These are phyloP conservation scores for Natrix natrix DNA, from an alignment of 2,797 vertebrate genomes.

Conservation along the genomic window DNA sequence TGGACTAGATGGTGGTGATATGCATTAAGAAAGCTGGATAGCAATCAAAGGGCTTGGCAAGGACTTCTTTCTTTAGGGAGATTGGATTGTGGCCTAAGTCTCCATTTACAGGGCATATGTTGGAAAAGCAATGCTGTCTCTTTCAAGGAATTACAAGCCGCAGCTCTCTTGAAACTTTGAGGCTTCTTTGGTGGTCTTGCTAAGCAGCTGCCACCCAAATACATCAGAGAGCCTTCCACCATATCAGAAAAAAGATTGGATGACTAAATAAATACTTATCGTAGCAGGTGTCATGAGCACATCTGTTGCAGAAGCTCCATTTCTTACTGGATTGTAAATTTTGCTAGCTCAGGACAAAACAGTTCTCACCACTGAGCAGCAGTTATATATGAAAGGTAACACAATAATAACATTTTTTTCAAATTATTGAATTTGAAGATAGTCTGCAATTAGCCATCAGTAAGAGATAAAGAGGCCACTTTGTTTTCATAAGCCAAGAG, in stretches of 20 bases:
- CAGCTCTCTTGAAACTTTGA: conserved; percentile 48
- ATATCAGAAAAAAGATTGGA: conserved; percentile 37
- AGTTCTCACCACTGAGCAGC: conserved; percentile 7
- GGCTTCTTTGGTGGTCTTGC: conserved; percentile 38
- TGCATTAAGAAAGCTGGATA: conserved; percentile 43
- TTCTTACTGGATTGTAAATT: conserved; percentile 34
- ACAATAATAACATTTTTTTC: not conserved
- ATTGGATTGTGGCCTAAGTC: not conserved
- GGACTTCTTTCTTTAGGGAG: not conserved
- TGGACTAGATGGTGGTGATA: conserved; percentile 30
- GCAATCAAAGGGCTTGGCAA: conserved; percentile 26
- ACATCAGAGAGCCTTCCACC: conserved; percentile 44
- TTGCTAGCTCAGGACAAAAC: conserved; percentile 1
- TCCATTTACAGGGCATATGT: conserved; percentile 37
- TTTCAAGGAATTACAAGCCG: conserved; percentile 47
- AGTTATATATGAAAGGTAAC: conserved; percentile 15
- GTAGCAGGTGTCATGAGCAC: conserved; percentile 38
- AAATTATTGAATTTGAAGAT: not conserved
- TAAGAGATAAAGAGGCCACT: not conserved
- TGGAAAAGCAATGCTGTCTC: conserved; percentile 46
- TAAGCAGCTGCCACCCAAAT: conserved; percentile 54
- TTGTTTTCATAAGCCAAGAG: not conserved
- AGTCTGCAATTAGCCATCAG: not conserved
- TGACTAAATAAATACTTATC: conserved; percentile 39
- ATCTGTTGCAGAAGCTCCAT: not conserved